Base-by-base conservation (phyloP, 1,140 invertebrate species). In the Hyles euphorbiae region DNA sequence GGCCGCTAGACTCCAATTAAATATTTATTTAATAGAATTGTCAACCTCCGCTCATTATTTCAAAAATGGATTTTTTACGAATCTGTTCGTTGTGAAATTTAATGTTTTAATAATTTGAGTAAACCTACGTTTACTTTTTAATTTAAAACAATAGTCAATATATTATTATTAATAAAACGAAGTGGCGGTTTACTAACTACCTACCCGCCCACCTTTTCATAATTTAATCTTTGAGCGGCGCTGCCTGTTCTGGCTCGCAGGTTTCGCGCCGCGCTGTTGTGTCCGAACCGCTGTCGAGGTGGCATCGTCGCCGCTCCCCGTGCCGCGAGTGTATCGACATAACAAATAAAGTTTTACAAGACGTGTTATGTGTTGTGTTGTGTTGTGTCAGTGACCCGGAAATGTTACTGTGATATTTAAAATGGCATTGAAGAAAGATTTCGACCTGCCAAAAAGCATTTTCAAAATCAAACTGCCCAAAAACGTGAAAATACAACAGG, bases 341-440 rank as follows among this genome's bases (percentile, higher is more conserved):
- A 76, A 72, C 54, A 63, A 49, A 22, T 22, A 22, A 43, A 54
- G n/a, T 11, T 11, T 22, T 48, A 48, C 46, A 48, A 11, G 36
- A 55, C 34, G 56, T 64, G 51, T 33, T 55, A 56, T 66, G 67
- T 64, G 61, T 56, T 61, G 74, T 68, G 65, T 49, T 72, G 81
- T 80, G 74, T 63, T 74, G 81, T 84, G 83, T 63, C 54, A 72
- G 75, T 84, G 76, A 70, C 67, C 75, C 72, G 69, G 67, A 80
- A 77, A 83, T 83, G 78, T 72, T 76, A 65, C 69, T 64, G 72
- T 81, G 73, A 74, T 67, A 53, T 60, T 22, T 79, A 83, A 74
- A 72, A 88, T 88, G 85, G 85, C 82, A 70, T 72, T 86, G 70
- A 88, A 88, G 81, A 88, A 85, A 68, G 83, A 88, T 83, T 83